These are phyloP conservation scores for Bombylius major DNA, from an alignment of 2,888 invertebrate species.

Conservation along the genomic window DNA sequence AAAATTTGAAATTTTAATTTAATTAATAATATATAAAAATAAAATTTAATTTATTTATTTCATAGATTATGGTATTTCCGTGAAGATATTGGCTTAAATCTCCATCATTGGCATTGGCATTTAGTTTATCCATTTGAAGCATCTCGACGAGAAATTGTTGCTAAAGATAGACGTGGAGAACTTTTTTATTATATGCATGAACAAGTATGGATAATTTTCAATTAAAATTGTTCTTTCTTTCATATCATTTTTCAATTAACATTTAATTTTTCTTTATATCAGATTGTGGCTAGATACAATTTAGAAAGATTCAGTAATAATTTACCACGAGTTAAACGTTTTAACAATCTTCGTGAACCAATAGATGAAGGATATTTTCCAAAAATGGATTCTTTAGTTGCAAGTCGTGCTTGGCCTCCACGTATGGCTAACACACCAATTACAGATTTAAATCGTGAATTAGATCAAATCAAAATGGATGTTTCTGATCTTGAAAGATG, in stretches of 20 bases:
- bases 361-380: conserved; percentile 68
- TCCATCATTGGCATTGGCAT: conserved; percentile 47
- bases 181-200: conserved; percentile 69
- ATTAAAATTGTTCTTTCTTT: conserved; percentile 24
- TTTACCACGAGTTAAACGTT: conserved; percentile 45
- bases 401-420: conserved; percentile 58
- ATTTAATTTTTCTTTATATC: background rate
- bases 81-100: conserved; percentile 41
- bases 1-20: background rate
- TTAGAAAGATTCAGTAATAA: conserved; percentile 57
- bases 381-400: conserved; percentile 60
- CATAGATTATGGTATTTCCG: conserved; percentile 55
- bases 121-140: conserved; percentile 64
- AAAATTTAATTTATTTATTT: background rate
- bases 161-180: conserved; percentile 62
- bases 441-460: conserved; percentile 49
- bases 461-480: conserved; percentile 49
- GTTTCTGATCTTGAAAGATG: conserved; percentile 56
- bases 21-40: background rate
- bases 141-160: conserved; percentile 40
- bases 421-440: conserved; percentile 43
- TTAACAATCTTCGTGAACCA: conserved; percentile 49
- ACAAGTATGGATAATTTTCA: conserved; percentile 37
- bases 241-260: background rate
- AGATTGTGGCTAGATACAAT: conserved; percentile 46